phyloP scores from a whole-genome alignment of 2,113 vertebrate species.

The Anhinga rufa region DNA sequence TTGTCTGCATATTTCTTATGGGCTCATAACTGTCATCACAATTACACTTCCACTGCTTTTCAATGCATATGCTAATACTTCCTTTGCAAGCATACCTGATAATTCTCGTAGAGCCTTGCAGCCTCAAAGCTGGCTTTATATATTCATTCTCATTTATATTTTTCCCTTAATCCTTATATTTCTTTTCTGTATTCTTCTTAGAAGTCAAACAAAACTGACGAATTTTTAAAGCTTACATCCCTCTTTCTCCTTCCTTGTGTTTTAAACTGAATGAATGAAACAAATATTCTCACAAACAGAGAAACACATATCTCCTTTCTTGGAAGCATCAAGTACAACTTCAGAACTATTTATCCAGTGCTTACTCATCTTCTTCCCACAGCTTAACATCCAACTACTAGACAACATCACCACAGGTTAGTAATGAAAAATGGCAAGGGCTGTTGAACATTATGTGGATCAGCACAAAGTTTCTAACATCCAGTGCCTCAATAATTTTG shows the following conservation, averaged over 20 bases:
- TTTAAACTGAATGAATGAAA: neutral
- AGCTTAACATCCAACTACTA: neutral
- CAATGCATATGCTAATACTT: slow-evolving; percentile 34
- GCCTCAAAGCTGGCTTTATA: slow-evolving; percentile 12
- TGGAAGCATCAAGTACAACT: neutral
- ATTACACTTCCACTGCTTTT: neutral
- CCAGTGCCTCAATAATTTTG: neutral
- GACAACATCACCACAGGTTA: neutral
- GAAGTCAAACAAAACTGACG: neutral
- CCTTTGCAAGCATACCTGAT: slow-evolving; percentile 26
- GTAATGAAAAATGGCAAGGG: neutral
- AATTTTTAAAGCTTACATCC: neutral
- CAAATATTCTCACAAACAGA: neutral
- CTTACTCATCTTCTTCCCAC: neutral
- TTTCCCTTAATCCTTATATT: slow-evolving; percentile 23
- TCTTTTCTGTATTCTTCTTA: neutral
- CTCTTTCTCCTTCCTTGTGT: neutral
- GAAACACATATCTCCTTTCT: neutral
- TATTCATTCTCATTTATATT: slow-evolving; percentile 43
- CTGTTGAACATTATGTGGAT: neutral
- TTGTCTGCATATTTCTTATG: slow-evolving; percentile 13
- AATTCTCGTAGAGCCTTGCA: neutral
- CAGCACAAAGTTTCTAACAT: neutral
- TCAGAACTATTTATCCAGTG: neutral
- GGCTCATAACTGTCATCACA: slow-evolving; percentile 35